phyloP scores from a whole-genome alignment of 2,113 vertebrate species.

The Lepus timidus region DNA sequence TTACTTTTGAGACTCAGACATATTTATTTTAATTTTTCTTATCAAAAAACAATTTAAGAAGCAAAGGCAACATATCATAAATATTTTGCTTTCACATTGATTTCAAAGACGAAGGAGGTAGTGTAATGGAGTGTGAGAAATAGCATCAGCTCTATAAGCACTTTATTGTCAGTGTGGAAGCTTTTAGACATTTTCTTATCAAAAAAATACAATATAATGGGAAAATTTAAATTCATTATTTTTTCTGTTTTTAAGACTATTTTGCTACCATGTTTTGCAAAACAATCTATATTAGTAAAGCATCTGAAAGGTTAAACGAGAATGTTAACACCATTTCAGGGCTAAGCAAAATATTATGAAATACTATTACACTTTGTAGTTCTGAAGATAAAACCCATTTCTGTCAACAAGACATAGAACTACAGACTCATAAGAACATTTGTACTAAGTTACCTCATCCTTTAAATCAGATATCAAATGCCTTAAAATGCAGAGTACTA shows the following conservation, averaged over 20 bases:
- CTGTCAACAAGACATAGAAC: background rate
- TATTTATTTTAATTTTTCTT: conserved; percentile 65
- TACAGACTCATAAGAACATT: background rate
- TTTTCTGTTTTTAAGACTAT: conserved; percentile 19
- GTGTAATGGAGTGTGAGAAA: conserved; percentile 71
- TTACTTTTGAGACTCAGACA: conserved; percentile 35
- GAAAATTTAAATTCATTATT: conserved; percentile 16
- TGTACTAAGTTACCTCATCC: background rate
- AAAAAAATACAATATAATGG: conserved; percentile 43
- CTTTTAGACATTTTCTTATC: conserved; percentile 45
- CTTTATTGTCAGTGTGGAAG: conserved; percentile 46
- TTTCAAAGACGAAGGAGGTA: conserved; percentile 66
- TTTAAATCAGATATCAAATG: conserved; percentile 11
- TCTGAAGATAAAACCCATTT: background rate
- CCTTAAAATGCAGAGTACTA: background rate
- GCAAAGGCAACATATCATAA: conserved; percentile 57
- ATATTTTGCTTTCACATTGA: conserved; percentile 71
- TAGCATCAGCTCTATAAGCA: conserved; percentile 49
- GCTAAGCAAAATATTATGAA: background rate
- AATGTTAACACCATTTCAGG: background rate
- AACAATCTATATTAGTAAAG: conserved; percentile 16
- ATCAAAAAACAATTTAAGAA: conserved; percentile 72
- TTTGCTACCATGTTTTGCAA: background rate
- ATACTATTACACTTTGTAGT: background rate
- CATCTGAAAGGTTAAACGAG: background rate